Evolutionary conservation across 2,888 invertebrate species (phyloP), one percentile per base, ranked within the genome.

Genomic region (Galeruca laticollis): DNA sequence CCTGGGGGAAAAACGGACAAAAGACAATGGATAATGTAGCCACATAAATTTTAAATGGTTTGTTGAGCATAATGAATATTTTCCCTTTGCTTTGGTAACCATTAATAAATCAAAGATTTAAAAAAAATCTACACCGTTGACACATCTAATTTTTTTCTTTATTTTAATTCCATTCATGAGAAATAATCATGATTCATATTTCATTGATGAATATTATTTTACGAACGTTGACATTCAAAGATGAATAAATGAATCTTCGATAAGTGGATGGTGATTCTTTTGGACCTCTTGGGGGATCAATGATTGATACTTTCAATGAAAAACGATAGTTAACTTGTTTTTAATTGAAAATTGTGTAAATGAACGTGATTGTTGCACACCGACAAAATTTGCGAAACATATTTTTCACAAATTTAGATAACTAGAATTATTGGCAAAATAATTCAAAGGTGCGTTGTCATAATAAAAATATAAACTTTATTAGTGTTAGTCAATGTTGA

Each of bases 181-280:
- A 52, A 52, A 52, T 26, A 52, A 52, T 52, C 52, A 13, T 52
- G 52, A 52, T 52, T 52, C 52, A 52, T 52, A 52, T 26, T 52
- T 52, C 26, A 26, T 52, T 26, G 18, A 9, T 15, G 15, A 47
- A 47, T 15, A 47, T 47, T n/a, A 21, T 52, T 13, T 5, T 52
- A 26, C 11, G 52, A 52, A 52, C 52, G 21, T 52, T 52, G 52
- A 52, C 52, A 26, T 15, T 1, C 6, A 26, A 52, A 13, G 52
- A 52, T 52, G 21, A 52, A 52, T 3, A 52, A 52, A 13, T 52
- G 10, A 11, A 51, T 51, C 6, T 26, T 52, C n/a, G 52, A 52
- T 52, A 52, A 52, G 26, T 52, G 13, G n/a, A 11, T 52, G 52
- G 15, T 18, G 47, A 52, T 21, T 52, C 13, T 52, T 52, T 13